Evolutionary conservation across 2,113 vertebrate species (phyloP).

Genomic region (Poeciliopsis prolifica): DNA sequence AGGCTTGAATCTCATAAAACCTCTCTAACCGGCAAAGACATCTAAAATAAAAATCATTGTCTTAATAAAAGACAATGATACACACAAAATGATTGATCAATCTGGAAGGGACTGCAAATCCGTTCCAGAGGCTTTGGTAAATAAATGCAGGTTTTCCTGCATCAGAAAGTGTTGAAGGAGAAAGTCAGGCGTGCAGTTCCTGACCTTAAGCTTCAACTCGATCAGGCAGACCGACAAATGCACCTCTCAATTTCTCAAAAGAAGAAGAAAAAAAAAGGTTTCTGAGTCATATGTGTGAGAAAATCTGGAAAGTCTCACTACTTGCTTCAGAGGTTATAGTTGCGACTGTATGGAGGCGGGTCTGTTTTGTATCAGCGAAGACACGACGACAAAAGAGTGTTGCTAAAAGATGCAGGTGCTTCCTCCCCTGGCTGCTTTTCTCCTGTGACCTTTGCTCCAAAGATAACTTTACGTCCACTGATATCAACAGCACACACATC

Average conservation of each 20-base stretch:
- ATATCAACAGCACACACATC: constrained; percentile 43
- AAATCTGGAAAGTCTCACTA: neutral
- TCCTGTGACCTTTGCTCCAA: constrained; percentile 43
- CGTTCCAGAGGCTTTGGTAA: neutral
- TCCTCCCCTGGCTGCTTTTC: constrained; percentile 52
- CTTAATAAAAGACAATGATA: neutral
- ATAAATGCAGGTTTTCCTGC: neutral
- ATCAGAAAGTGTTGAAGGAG: neutral
- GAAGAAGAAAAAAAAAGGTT: neutral
- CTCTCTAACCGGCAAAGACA: neutral
- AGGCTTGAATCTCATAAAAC: neutral
- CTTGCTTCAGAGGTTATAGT: neutral
- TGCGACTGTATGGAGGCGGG: neutral
- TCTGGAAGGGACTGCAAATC: neutral
- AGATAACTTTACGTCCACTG: constrained; percentile 26
- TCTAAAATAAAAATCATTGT: neutral
- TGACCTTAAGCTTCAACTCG: neutral
- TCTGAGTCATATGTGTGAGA: neutral
- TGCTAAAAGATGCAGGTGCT: constrained; percentile 58
- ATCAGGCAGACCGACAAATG: neutral
- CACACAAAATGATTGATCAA: neutral
- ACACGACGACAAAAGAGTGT: constrained; percentile 2
- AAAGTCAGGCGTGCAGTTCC: neutral
- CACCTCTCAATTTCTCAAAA: neutral
- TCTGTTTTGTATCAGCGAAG: neutral